phyloP scores from a whole-genome alignment of 2,888 invertebrate species.

The Congeria kusceri region DNA sequence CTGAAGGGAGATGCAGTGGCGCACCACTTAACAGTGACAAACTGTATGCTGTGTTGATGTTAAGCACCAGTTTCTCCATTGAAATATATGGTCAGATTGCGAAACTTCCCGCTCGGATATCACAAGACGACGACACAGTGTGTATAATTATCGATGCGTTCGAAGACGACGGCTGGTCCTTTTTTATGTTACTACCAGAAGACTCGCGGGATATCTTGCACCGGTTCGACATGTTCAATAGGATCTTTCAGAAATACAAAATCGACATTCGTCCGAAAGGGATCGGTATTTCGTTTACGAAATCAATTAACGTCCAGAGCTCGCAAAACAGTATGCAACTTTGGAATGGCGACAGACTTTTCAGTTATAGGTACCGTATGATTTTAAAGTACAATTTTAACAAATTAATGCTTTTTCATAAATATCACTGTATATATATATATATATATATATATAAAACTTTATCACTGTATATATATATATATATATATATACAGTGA shows the following conservation, averaged over 20 bases:
- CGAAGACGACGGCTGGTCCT: slow-evolving; percentile 19
- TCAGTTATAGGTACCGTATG: too few species aligned
- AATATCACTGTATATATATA: too few species aligned
- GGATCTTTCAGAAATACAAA: too few species aligned
- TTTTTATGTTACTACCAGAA: slow-evolving; percentile 36
- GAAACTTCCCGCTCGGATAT: too few species aligned
- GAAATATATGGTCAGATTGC: not conserved
- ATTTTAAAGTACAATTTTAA: too few species aligned
- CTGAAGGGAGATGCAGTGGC: not conserved
- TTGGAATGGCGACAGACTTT: too few species aligned
- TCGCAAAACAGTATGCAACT: too few species aligned
- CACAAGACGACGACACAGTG: slow-evolving; percentile 9
- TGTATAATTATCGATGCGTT: slow-evolving; percentile 38
- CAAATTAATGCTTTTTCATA: too few species aligned
- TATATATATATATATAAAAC: too few species aligned
- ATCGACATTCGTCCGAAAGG: slow-evolving; percentile 16
- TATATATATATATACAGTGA: too few species aligned
- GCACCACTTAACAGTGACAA: not conserved
- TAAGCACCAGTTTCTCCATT: not conserved
- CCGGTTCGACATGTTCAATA: too few species aligned
- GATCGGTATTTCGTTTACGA: slow-evolving; percentile 14
- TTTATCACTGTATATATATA: too few species aligned
- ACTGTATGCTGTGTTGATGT: slow-evolving; percentile 2
- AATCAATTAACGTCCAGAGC: slow-evolving; percentile 6
- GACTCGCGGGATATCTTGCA: slow-evolving; percentile 4